These are phyloP conservation scores for Orgyia antiqua DNA, from an alignment of 2,888 invertebrate genomes.

Conservation along the genomic window DNA sequence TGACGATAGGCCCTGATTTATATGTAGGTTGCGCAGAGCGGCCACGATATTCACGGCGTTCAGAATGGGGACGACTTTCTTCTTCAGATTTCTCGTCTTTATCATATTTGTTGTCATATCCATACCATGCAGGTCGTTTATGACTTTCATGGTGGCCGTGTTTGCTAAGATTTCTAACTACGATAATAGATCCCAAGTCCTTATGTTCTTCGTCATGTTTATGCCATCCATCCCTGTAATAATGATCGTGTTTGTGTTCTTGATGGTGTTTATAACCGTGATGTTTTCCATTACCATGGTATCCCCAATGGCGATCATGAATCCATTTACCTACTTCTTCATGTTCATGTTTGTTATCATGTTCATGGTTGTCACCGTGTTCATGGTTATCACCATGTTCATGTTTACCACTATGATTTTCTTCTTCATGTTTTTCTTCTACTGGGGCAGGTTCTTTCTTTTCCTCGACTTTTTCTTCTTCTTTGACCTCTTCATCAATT, in stretches of 20 bases:
- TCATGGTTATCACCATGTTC: slow-evolving; percentile 3
- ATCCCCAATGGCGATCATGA: slow-evolving; percentile 14
- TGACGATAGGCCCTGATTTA: slow-evolving; percentile 8
- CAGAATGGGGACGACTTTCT: slow-evolving; percentile 11
- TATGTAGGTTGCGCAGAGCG: slow-evolving; percentile 1
- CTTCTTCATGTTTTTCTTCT: slow-evolving; percentile 1
- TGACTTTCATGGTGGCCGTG: slow-evolving; percentile 2
- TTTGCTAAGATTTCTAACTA: neutral
- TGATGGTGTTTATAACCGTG: slow-evolving; percentile 1
- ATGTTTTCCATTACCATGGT: slow-evolving; percentile 3
- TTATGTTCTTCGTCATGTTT: neutral
- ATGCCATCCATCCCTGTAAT: slow-evolving; percentile 6
- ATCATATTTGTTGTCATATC: neutral
- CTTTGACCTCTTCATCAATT: slow-evolving; percentile 1
- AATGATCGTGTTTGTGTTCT: slow-evolving; percentile 2
- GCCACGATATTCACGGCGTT: slow-evolving; percentile 17
- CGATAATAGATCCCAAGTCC: neutral
- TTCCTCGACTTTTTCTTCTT: slow-evolving; percentile 2
- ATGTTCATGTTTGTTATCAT: slow-evolving; percentile 2
- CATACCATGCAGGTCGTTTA: neutral
- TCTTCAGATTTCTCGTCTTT: slow-evolving; percentile 3
- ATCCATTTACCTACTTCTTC: slow-evolving; percentile 12
- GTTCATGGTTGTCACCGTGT: slow-evolving; percentile 9
- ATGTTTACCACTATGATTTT: slow-evolving; percentile 9
- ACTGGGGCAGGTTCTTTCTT: neutral